phyloP scores from a whole-genome alignment of 2,797 vertebrate genomes.

The Otolemur crassicaudatus region DNA sequence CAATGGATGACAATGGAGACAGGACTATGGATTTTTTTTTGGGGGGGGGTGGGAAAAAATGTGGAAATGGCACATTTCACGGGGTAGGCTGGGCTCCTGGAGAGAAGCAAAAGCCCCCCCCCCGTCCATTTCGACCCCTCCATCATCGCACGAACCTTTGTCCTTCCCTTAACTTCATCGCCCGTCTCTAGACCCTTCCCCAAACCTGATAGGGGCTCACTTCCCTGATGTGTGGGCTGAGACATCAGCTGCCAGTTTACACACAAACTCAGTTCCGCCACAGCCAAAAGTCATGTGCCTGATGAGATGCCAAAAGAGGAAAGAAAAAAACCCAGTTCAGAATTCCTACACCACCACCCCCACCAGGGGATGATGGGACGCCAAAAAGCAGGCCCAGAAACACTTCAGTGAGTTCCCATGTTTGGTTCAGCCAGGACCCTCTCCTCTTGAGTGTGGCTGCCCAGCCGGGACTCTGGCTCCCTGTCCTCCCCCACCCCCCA shows the following conservation, averaged over 20 bases:
- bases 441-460: fast-evolving
- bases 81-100: fast-evolving
- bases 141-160: background rate
- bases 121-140: background rate
- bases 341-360: background rate
- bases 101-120: fast-evolving
- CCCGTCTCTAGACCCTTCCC: conserved; percentile 46
- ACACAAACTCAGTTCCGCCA: conserved; percentile 55
- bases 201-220: conserved; percentile 46
- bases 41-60: background rate
- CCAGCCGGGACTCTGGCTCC: fast-evolving
- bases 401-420: fast-evolving
- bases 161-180: background rate
- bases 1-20: fast-evolving
- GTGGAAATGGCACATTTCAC: background rate
- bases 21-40: background rate
- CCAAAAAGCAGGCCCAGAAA: background rate
- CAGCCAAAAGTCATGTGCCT: conserved; percentile 46
- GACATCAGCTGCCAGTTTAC: conserved; percentile 52
- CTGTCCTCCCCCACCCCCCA: too few species aligned
- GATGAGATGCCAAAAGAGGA: background rate
- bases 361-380: fast-evolving
- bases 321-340: background rate
- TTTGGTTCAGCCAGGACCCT: fast-evolving
- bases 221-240: conserved; percentile 1